Base-by-base conservation (phyloP, 2,888 invertebrate species). In the Acheta domesticus region DNA sequence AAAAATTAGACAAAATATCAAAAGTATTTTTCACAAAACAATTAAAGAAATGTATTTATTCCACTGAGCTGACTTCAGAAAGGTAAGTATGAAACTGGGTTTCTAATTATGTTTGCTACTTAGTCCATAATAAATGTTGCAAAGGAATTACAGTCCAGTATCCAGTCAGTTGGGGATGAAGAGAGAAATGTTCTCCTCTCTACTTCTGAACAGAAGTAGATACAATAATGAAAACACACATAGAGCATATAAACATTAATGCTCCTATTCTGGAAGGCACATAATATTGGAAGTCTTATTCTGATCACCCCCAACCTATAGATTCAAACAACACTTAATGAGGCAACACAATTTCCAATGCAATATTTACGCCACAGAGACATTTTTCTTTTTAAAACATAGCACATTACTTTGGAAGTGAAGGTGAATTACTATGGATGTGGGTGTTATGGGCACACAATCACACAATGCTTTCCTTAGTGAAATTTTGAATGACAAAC, bases 201-300 rank as follows among this genome's bases (percentile, higher is more conserved):
- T 62, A 62, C 62, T 62, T n/a, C 62, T 19, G 62, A 19, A 62
- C 16, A 62, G 62, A 62, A 62, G 62, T 62, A 62, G 62, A 19
- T 62, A 62, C n/a, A 62, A 62, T 62, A 62, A 62, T 62, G 62
- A 62, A 36, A 62, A 62, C 62, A 62, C 62, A 62, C 62, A 62
- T 14, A n/a, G 62, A 62, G 62, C 62, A 62, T 62, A 19, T 62
- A 62, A 62, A 62, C n/a, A 62, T n/a, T 62, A 62, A 62, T 62
- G 62, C 62, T 62, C 62, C 62, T n/a, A 62, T 14, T 62, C 62
- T 62, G 62, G 16, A 62, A 62, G 62, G 62, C 62, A 62, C 62
- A 62, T 62, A 62, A 62, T 62, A 62, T 62, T 62, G 62, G 62
- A 62, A 62, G 62, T 62, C 62, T 62, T 62, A n/a, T 62, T n/a